Evolutionary conservation across 2,888 invertebrate species (phyloP).

Genomic region (Seira musarum): DNA sequence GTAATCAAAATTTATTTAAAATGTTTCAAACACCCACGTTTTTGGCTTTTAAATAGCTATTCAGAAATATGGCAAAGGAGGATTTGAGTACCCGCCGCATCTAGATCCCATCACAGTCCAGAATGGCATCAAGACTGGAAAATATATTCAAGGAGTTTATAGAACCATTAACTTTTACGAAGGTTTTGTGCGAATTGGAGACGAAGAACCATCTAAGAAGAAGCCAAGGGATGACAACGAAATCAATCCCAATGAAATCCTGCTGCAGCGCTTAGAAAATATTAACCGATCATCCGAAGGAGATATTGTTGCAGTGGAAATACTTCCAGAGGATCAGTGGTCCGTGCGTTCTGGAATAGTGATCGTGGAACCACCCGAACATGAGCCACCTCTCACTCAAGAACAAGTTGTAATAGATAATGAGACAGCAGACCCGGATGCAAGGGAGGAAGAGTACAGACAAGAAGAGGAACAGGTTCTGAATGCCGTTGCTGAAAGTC

Average conservation of each 20-base stretch:
- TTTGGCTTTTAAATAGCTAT: slow-evolving; percentile 52
- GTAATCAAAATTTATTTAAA: slow-evolving; percentile 19
- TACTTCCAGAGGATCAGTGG: slow-evolving; percentile 93
- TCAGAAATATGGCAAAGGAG: slow-evolving; percentile 51
- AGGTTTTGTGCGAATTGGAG: slow-evolving; percentile 65
- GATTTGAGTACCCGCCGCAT: slow-evolving; percentile 66
- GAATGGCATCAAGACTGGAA: slow-evolving; percentile 65
- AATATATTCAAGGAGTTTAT: slow-evolving; percentile 66
- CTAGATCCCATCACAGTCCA: slow-evolving; percentile 57
- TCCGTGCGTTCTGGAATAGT: slow-evolving; percentile 84
- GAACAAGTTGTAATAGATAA: slow-evolving; percentile 79
- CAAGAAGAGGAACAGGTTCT: slow-evolving; percentile 65
- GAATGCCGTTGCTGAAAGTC: slow-evolving; percentile 68
- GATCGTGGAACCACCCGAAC: slow-evolving; percentile 72
- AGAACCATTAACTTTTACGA: slow-evolving; percentile 68
- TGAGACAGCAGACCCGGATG: slow-evolving; percentile 76
- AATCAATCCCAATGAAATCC: slow-evolving; percentile 72
- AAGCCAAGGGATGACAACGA: slow-evolving; percentile 43
- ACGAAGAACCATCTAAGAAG: slow-evolving; percentile 25
- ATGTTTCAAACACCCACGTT: not conserved
- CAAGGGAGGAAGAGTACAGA: slow-evolving; percentile 56
- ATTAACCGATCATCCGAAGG: slow-evolving; percentile 96
- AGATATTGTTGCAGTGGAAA: slow-evolving; percentile 91
- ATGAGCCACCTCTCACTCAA: slow-evolving; percentile 68
- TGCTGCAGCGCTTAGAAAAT: slow-evolving; percentile 87